Evolutionary conservation across 2,113 vertebrate species (phyloP), one percentile per base, ranked within the genome.

Genomic region (Pterocles burchelli): DNA sequence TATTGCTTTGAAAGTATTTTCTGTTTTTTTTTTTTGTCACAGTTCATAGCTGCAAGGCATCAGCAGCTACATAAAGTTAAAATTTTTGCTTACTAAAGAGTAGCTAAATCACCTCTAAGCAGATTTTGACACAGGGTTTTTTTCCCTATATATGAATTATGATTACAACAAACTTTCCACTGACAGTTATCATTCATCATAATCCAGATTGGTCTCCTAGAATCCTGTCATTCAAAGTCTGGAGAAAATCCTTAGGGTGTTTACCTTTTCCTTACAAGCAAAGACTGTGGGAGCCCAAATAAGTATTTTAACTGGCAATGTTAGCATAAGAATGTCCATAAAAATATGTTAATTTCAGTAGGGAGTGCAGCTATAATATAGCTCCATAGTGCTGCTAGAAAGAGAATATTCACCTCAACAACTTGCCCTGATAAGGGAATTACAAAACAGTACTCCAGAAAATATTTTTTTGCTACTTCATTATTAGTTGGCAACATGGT

Each of bases 391-490:
- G 94, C 96, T 96, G 95, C 96, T 98, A 98, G 95, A 97, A 98
- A 98, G 94, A 97, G 93, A 98, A 97, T 97, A 96, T 97, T 98
- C 95, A 95, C 96, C 96, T 97, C 97, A 97, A 98, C 94, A 96
- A 97, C 84, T 96, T 96, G 97, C 97, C 96, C 97, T 97, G 96
- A 95, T 95, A 95, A 97, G 97, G 98, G 97, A 98, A 98, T 98
- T 98, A 98, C 96, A 98, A 98, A 98, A 98, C 97, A 98, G 97
- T 98, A 95, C 97, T 98, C 98, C 98, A 98, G 97, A 98, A 98
- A 98, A 98, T 98, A 97, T 98, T 97, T 96, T 98, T 98, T 98
- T 98, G 98, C 98, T 98, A 98, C 98, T 98, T 98, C 97, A 88
- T 97, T 98, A 97, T 98, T 98, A 97, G 97, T 98, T 97, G 98